A percentile compares a stretch with the other conserved stretches of the same genome.
These are phyloP conservation scores for Chloroclystis v-ata DNA, from an alignment of 2,888 invertebrate species.

Conservation along the genomic window DNA sequence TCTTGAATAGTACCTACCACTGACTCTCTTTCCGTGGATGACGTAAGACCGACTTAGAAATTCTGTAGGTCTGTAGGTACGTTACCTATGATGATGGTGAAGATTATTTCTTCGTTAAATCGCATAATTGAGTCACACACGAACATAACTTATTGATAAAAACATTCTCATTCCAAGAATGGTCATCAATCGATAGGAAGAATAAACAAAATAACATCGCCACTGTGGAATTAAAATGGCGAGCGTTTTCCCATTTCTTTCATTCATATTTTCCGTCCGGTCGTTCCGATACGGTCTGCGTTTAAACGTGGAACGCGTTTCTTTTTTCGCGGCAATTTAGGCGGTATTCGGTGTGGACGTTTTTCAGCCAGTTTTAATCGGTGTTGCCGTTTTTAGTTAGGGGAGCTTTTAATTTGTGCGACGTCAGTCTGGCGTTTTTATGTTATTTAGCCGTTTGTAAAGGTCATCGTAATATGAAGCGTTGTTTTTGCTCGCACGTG, in stretches of 20 bases:
- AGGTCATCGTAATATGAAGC: constrained; percentile 8
- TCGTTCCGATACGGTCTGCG: constrained; percentile 58
- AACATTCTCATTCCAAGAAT: too few relatives aligned
- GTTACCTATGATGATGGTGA: too few relatives aligned
- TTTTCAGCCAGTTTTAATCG: constrained; percentile 70
- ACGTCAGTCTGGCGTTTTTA: constrained; percentile 38
- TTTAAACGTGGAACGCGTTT: constrained; percentile 40
- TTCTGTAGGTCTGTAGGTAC: too few relatives aligned
- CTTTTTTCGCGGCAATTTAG: constrained; percentile 66
- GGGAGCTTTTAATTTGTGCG: constrained; percentile 48
- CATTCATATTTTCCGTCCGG: constrained; percentile 56
- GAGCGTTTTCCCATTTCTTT: constrained; percentile 52
- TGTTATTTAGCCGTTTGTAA: constrained; percentile 23
- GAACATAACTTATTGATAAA: too few relatives aligned
- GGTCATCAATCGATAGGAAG: too few relatives aligned
- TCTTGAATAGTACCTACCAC: too few relatives aligned
- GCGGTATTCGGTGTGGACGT: constrained; percentile 53
- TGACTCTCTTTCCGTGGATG: too few relatives aligned
- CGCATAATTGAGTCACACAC: too few relatives aligned
- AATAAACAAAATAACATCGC: too few relatives aligned
- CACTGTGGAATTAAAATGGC: constrained; percentile 47
- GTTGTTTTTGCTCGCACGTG: constrained; percentile 15
- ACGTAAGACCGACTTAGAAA: too few relatives aligned
- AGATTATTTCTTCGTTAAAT: too few relatives aligned
- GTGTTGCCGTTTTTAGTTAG: constrained; percentile 61